phyloP scores from a whole-genome alignment of 2,797 vertebrate genomes.

The Xenopus petersii region DNA sequence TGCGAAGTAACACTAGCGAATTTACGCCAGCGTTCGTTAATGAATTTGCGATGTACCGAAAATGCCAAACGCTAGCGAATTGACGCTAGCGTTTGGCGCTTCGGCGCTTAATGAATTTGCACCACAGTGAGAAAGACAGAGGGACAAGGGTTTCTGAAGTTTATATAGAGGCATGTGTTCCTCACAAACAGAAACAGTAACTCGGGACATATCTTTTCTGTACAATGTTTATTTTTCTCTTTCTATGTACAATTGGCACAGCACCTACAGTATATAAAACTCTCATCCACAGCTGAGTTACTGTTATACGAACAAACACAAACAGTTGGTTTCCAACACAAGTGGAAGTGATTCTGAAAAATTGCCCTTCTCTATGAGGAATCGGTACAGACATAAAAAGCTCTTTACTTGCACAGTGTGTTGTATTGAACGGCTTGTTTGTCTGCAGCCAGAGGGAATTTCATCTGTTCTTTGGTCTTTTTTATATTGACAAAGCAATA shows the following conservation, averaged over 20 bases:
- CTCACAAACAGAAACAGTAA: conserved; percentile 1
- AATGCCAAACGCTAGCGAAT: no score
- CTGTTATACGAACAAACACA: not conserved
- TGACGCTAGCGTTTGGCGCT: no score
- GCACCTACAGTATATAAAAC: conserved; percentile 33
- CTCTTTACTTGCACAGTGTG: no score
- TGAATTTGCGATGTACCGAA: no score
- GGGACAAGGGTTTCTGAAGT: conserved; percentile 29
- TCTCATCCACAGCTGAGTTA: not conserved
- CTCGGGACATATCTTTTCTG: not conserved
- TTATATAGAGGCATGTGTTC: not conserved
- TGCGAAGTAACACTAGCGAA: no score
- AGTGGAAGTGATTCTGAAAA: not conserved
- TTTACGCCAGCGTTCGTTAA: no score
- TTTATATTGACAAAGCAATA: no score
- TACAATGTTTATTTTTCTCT: not conserved
- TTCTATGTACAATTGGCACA: conserved; percentile 6
- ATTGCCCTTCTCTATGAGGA: not conserved
- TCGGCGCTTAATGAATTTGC: no score
- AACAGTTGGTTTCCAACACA: not conserved
- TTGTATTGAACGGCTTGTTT: no score
- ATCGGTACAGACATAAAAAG: no score
- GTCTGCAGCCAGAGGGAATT: no score
- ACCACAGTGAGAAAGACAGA: not conserved
- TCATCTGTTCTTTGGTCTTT: no score